Evolutionary conservation across 2,888 invertebrate species (phyloP).

Genomic region (Syritta pipiens): DNA sequence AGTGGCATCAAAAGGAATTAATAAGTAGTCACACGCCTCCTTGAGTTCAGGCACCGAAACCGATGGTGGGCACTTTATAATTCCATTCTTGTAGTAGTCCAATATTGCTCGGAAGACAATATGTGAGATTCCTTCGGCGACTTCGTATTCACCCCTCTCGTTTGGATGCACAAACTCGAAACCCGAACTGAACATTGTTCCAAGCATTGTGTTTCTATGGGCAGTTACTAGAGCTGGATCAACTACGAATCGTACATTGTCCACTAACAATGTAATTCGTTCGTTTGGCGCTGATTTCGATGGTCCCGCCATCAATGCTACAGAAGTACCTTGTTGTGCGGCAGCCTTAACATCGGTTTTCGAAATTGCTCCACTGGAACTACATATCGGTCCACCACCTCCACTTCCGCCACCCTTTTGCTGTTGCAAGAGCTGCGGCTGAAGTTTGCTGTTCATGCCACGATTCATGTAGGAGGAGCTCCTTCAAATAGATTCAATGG

Average conservation of each 20-base stretch:
- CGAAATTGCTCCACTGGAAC: conserved; percentile 73
- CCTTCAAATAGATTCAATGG: too few relatives aligned
- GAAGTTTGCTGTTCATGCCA: conserved; percentile 67
- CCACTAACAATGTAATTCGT: conserved; percentile 95
- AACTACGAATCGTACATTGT: conserved; percentile 95
- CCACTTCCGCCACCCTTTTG: conserved; percentile 62
- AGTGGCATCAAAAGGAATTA: conserved; percentile 97
- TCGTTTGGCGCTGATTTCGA: conserved; percentile 80
- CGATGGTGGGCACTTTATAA: conserved; percentile 96
- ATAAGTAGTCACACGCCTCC: conserved; percentile 98
- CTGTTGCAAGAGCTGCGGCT: conserved; percentile 68
- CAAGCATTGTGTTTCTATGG: conserved; percentile 99
- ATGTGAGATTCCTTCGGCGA: conserved; percentile 97
- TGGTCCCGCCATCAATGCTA: conserved; percentile 33
- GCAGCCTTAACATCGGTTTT: conserved; percentile 71
- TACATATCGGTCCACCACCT: conserved; percentile 50
- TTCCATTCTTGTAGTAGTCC: conserved; percentile 95
- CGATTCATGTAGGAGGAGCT: conserved; percentile 74
- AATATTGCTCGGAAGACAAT: conserved; percentile 96
- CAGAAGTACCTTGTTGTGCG: conserved; percentile 20
- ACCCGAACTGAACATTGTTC: conserved; percentile 98
- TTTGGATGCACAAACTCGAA: conserved; percentile 96
- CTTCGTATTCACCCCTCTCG: conserved; percentile 97
- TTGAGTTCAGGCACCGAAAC: conserved; percentile 97
- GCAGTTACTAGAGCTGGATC: conserved; percentile 95